Evolutionary conservation across 2,113 vertebrate species (phyloP).

Genomic region (Siphamia tubifer): DNA sequence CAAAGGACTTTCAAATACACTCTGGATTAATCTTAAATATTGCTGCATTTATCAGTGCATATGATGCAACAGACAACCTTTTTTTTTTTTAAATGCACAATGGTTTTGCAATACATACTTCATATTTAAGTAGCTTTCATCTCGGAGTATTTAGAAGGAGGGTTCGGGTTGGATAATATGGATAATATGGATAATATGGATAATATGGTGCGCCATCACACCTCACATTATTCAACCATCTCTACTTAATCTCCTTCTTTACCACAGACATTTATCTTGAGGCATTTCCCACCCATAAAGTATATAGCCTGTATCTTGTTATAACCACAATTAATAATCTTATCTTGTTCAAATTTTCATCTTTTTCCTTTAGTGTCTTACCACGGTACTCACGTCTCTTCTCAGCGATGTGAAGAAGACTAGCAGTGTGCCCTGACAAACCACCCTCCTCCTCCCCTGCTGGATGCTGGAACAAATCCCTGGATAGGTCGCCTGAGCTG

Average conservation of each 20-base stretch:
- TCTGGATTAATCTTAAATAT: no score
- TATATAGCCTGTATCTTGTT: background rate
- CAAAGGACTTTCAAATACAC: no score
- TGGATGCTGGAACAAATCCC: conserved; percentile 76
- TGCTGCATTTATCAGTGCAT: no score
- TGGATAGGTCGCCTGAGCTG: conserved; percentile 78
- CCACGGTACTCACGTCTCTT: conserved; percentile 88
- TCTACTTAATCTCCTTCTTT: background rate
- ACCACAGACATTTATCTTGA: background rate
- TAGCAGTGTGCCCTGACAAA: conserved; percentile 81
- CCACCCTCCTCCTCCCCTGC: conserved; percentile 80
- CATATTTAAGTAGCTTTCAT: no score
- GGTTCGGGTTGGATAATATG: no score
- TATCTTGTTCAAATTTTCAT: background rate
- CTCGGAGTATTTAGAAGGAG: no score
- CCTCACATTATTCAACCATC: no score
- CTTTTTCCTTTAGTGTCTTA: background rate
- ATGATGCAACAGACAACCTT: no score
- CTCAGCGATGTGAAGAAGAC: conserved; percentile 92
- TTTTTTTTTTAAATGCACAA: no score
- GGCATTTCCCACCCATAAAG: background rate
- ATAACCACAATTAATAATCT: conserved; percentile 7
- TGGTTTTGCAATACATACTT: no score
- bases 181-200: no score
- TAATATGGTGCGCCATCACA: no score